Evolutionary conservation across 2,797 vertebrate species (phyloP).

Genomic region (Jordanella pulchra): DNA sequence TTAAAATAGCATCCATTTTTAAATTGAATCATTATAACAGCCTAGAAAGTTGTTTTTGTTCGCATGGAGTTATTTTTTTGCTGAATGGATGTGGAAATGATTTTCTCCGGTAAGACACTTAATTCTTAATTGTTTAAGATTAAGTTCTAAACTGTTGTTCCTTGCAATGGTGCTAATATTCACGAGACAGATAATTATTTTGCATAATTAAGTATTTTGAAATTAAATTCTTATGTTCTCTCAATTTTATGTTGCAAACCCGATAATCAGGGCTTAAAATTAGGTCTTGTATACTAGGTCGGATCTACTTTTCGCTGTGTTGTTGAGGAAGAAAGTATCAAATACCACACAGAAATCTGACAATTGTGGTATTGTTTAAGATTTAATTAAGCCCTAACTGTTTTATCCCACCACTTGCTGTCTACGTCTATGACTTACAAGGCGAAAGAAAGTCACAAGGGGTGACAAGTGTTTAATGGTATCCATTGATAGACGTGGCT

Average conservation of each 20-base stretch:
- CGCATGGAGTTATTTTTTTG: conserved; percentile 55
- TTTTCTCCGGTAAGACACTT: too few species aligned
- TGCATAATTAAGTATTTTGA: conserved; percentile 67
- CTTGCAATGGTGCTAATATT: conserved; percentile 68
- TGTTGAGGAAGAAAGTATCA: conserved; percentile 58
- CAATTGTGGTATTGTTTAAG: conserved; percentile 60
- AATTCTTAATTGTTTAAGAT: conserved; percentile 64
- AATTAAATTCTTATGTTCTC: conserved; percentile 72
- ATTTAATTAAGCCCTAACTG: conserved; percentile 76
- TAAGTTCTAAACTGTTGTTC: conserved; percentile 52
- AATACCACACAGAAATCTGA: conserved; percentile 50
- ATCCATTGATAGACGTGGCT: conserved; percentile 69
- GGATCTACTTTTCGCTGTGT: conserved; percentile 45
- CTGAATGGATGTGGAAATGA: conserved; percentile 59
- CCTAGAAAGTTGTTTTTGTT: conserved; percentile 52
- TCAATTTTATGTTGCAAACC: conserved; percentile 57
- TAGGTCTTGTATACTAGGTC: conserved; percentile 53
- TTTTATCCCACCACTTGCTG: conserved; percentile 64
- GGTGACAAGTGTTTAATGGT: conserved; percentile 69
- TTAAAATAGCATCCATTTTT: conserved; percentile 62
- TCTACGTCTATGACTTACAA: conserved; percentile 65
- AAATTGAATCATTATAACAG: conserved; percentile 48
- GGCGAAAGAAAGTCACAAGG: conserved; percentile 63
- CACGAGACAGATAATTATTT: conserved; percentile 54
- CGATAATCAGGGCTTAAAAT: conserved; percentile 41